Evolutionary conservation across 2,113 vertebrate species (phyloP).

Genomic region (Ciconia boyciana): DNA sequence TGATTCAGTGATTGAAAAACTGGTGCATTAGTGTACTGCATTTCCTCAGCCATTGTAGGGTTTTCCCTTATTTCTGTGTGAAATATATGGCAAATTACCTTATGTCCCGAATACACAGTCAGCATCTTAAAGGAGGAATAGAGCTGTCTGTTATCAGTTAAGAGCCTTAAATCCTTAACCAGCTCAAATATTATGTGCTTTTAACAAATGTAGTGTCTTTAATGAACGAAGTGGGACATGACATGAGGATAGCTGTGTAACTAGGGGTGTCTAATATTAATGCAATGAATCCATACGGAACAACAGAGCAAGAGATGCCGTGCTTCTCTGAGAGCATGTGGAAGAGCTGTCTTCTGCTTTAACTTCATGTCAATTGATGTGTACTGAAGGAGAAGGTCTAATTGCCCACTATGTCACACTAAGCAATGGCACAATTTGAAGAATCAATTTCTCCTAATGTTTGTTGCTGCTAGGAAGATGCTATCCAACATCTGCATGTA

Average conservation of each 20-base stretch:
- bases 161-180: background rate
- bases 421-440: background rate
- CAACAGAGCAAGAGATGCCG: too few species aligned
- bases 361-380: background rate
- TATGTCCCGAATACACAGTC: background rate
- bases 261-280: background rate
- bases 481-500: background rate
- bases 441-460: background rate
- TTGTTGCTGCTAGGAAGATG: background rate
- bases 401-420: background rate
- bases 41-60: background rate
- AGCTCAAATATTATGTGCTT: background rate
- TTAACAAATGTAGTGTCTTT: background rate
- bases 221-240: background rate
- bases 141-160: background rate
- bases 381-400: background rate
- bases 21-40: background rate
- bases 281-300: accelerated
- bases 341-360: background rate
- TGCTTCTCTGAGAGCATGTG: accelerated
- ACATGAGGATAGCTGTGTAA: background rate
- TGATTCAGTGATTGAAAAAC: background rate
- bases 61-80: background rate
- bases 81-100: background rate
- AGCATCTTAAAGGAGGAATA: background rate